These are phyloP conservation scores for Prinia subflava DNA, from an alignment of 2,113 vertebrate genomes.

Conservation along the genomic window DNA sequence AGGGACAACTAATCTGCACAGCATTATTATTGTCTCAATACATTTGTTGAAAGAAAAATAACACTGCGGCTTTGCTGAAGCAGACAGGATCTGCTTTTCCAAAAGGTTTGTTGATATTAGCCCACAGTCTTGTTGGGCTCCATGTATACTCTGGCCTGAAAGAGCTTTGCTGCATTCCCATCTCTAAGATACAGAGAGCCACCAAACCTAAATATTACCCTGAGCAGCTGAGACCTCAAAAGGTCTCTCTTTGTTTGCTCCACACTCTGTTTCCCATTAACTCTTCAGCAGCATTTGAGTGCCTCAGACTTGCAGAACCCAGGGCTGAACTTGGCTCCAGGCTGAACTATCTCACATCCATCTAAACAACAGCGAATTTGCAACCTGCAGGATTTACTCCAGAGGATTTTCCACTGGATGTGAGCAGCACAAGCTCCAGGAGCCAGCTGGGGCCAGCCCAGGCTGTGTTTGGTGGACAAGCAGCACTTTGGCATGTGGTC, in stretches of 20 bases:
- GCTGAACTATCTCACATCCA: conserved; percentile 32
- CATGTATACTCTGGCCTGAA: conserved; percentile 59
- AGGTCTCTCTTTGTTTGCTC: conserved; percentile 37
- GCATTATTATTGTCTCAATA: conserved; percentile 63
- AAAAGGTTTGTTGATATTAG: conserved; percentile 69
- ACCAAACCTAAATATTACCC: conserved; percentile 66
- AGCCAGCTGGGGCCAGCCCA: not conserved
- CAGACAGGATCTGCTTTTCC: conserved; percentile 61
- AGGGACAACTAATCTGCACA: conserved; percentile 40
- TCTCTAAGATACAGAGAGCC: conserved; percentile 59
- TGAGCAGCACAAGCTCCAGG: not conserved
- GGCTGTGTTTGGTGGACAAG: not conserved
- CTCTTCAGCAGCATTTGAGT: not conserved
- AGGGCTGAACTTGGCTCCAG: not conserved
- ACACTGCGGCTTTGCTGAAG: conserved; percentile 43
- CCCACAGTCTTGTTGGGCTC: conserved; percentile 46
- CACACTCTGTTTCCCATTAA: conserved; percentile 51
- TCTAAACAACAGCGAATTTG: not conserved
- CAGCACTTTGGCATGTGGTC: too few relatives aligned
- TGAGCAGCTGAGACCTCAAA: conserved; percentile 55
- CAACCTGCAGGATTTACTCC: not conserved
- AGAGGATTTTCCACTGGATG: not conserved
- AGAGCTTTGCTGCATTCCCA: conserved; percentile 60
- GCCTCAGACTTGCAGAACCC: not conserved
- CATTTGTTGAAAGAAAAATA: conserved; percentile 67